Conservation (phyloP, 2,797 vertebrate genomes). For the Carduelis carduelis region DNA sequence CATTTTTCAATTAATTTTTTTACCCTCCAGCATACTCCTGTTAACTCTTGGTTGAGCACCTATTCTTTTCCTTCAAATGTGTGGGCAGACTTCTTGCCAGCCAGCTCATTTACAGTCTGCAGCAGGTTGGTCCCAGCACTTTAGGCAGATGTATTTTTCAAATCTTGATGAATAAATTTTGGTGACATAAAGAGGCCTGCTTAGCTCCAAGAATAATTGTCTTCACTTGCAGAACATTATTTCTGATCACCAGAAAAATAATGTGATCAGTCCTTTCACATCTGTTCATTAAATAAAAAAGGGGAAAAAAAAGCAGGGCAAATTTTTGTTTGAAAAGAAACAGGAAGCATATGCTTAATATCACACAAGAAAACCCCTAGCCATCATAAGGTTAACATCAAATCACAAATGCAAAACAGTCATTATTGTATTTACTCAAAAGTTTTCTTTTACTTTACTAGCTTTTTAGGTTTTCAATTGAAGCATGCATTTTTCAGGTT, state of each 20-base stretch:
- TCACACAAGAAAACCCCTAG: constrained; percentile 7
- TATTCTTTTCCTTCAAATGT: neutral
- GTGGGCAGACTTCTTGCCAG: neutral
- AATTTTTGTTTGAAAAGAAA: constrained; percentile 64
- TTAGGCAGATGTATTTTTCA: neutral
- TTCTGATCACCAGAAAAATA: constrained; percentile 53
- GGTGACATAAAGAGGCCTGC: constrained; percentile 29
- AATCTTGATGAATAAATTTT: constrained; percentile 45
- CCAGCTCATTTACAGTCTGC: neutral
- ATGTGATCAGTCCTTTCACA: constrained; percentile 42
- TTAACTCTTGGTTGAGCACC: neutral
- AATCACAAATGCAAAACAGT: constrained; percentile 60
- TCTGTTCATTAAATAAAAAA: constrained; percentile 54
- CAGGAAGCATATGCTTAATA: constrained; percentile 63
- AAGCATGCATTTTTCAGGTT: constrained; percentile 7
- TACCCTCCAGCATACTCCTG: fast-evolving
- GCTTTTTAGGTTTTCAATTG: constrained; percentile 13
- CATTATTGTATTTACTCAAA: constrained; percentile 50
- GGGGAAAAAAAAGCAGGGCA: neutral
- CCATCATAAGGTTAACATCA: constrained; percentile 59
- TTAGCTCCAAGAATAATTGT: constrained; percentile 49
- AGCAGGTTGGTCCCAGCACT: fast-evolving
- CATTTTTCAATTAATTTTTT: neutral
- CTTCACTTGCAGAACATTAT: constrained; percentile 29
- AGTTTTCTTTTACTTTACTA: neutral